Base-by-base conservation (phyloP, 2,888 invertebrate genomes). In the Palloptera scutellata region DNA sequence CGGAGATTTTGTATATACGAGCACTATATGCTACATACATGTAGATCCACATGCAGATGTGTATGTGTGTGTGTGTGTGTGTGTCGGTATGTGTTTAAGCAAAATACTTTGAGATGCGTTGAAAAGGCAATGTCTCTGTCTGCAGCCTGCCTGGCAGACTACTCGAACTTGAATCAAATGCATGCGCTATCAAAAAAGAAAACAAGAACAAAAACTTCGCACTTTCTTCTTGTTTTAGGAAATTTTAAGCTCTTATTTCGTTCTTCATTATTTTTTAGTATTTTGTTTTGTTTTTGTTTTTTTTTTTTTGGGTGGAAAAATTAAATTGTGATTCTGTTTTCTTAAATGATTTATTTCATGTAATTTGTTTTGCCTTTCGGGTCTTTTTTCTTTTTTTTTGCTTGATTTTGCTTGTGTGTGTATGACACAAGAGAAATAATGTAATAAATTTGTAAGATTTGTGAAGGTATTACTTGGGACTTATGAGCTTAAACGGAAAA, bases 91-190 rank as follows among this genome's bases (percentile, higher is more conserved):
- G 60, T 61, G 66, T 51, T 30, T 30, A 4, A 4, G 30, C 30
- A 30, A 30, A 30, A 30, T 30, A 4, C 45, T 61, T 61, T 66
- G 66, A 66, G 19, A 40, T 66, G 66, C 63, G 59, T 66, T 69
- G 69, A 69, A 66, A 69, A 66, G 63, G 62, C 65, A 68, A 68
- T 61, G 64, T 68, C 65, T 65, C n/a, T n/a, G n/a, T n/a, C n/a
- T n/a, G n/a, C n/a, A n/a, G 58, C 19, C 43, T 30, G 30, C 30
- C 30, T 4, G 30, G 30, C 30, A 30, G 30, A 30, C 30, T 30
- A 30, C 30, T 30, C 6, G 65, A 61, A 30, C 30, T 30, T 30
- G 65, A 61, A 68, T 68, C 61, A 68, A 68, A 59, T 68, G 61
- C 64, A 53, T 12, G 19, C 15, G 45, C 13, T 42, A 12, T 41